Evolutionary conservation across 2,113 vertebrate species (phyloP).

Genomic region (Poeciliopsis prolifica): DNA sequence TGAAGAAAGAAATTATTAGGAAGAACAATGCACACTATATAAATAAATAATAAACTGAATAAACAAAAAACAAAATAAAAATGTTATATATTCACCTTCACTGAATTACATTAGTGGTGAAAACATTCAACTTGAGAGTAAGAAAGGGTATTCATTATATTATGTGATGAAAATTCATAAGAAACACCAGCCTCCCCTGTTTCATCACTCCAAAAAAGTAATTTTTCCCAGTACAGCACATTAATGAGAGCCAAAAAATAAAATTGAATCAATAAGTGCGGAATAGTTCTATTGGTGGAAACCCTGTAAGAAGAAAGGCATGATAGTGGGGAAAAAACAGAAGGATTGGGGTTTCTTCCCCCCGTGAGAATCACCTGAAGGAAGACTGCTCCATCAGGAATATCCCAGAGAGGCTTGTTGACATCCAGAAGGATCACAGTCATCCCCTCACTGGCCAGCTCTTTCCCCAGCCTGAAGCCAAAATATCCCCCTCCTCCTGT

Average conservation of each 20-base stretch:
- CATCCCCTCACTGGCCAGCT: constrained; percentile 79
- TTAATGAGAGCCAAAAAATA: not conserved
- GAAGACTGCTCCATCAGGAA: constrained; percentile 81
- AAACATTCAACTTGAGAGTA: no score
- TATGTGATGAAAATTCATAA: not conserved
- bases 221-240: not conserved
- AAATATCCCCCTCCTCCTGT: constrained; percentile 93
- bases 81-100: no score
- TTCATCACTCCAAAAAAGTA: not conserved
- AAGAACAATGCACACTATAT: no score
- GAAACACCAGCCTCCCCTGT: not conserved
- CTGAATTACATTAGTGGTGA: no score
- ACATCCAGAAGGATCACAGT: constrained; percentile 87
- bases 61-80: no score
- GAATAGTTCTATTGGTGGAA: not conserved
- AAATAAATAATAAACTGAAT: not conserved
- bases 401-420: constrained; percentile 79
- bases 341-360: not conserved
- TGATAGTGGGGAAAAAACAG: not conserved
- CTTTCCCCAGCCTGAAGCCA: constrained; percentile 86
- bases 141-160: not conserved
- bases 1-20: not conserved
- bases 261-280: not conserved
- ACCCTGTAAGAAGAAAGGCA: not conserved
- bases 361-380: constrained; percentile 80